Percentiles rank a stretch among this genome's conserved stretches.
phyloP scores from a whole-genome alignment of 2,888 invertebrate species.

The Phragmatobia fuliginosa region DNA sequence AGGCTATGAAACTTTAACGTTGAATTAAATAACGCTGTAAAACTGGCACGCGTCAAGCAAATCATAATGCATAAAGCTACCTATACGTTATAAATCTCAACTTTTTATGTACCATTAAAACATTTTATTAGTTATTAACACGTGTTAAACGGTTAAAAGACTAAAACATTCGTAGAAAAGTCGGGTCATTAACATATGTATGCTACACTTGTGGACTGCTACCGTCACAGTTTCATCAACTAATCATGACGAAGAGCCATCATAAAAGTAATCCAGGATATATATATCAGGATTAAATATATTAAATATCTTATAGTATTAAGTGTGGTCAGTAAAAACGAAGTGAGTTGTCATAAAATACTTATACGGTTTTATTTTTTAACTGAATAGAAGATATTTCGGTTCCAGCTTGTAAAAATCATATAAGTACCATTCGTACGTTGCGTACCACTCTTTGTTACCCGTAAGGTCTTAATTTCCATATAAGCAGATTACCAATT shows the following conservation, averaged over 20 bases:
- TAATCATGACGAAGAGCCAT: slow-evolving; percentile 50
- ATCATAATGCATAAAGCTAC: slow-evolving; percentile 78
- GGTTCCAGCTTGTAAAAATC: slow-evolving; percentile 7
- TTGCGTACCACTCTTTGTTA: slow-evolving; percentile 12
- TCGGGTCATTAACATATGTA: slow-evolving; percentile 74
- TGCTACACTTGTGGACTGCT: slow-evolving; percentile 59
- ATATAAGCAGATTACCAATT: slow-evolving; percentile 20
- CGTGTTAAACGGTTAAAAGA: slow-evolving; percentile 81
- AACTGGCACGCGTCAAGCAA: slow-evolving; percentile 68
- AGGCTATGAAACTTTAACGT: slow-evolving; percentile 65
- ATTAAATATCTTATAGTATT: slow-evolving; percentile 9
- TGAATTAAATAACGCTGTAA: slow-evolving; percentile 58
- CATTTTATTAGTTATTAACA: slow-evolving; percentile 86
- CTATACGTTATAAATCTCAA: slow-evolving; percentile 83
- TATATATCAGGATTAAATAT: slow-evolving; percentile 41
- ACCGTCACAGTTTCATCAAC: slow-evolving; percentile 57
- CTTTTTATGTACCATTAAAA: slow-evolving; percentile 86
- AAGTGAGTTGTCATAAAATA: slow-evolving; percentile 35
- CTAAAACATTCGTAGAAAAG: slow-evolving; percentile 84
- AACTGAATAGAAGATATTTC: slow-evolving; percentile 5
- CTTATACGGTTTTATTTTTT: not conserved
- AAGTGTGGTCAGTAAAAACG: slow-evolving; percentile 10
- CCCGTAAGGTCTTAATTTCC: slow-evolving; percentile 14
- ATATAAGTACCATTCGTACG: not conserved
- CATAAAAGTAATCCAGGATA: slow-evolving; percentile 48